Conservation (phyloP, 2,113 vertebrate genomes). For the Lichenostomus cassidix region DNA sequence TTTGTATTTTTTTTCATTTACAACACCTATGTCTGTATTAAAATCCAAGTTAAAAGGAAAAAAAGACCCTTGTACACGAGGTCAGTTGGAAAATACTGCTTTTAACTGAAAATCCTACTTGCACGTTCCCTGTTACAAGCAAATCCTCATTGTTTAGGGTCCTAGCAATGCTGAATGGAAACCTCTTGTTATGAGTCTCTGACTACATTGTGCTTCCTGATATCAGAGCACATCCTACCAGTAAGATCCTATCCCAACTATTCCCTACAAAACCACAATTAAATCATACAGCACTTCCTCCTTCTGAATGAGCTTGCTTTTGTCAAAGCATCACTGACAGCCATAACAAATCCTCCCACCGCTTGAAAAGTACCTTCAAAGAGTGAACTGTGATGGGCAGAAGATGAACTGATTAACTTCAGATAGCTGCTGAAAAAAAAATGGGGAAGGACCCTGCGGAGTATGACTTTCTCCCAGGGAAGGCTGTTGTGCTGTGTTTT, state of each 20-base stretch:
- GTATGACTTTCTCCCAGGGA: fast-evolving
- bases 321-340: not conserved
- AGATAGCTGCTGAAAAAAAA: not conserved
- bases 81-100: not conserved
- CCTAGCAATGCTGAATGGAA: not conserved
- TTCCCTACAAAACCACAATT: not conserved
- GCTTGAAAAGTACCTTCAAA: not conserved
- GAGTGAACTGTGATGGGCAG: not conserved
- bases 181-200: not conserved
- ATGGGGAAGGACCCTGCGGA: not conserved
- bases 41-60: not conserved
- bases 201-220: not conserved
- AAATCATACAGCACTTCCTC: fast-evolving
- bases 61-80: not conserved
- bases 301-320: not conserved
- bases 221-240: not conserved
- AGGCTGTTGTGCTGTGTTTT: not conserved
- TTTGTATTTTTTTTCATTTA: not conserved
- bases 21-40: not conserved
- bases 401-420: not conserved
- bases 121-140: not conserved
- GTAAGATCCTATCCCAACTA: not conserved
- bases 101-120: not conserved
- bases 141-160: not conserved
- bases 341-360: not conserved